Evolutionary conservation across 2,113 vertebrate genomes (phyloP).

Genomic region (Rousettus leschenaultii): DNA sequence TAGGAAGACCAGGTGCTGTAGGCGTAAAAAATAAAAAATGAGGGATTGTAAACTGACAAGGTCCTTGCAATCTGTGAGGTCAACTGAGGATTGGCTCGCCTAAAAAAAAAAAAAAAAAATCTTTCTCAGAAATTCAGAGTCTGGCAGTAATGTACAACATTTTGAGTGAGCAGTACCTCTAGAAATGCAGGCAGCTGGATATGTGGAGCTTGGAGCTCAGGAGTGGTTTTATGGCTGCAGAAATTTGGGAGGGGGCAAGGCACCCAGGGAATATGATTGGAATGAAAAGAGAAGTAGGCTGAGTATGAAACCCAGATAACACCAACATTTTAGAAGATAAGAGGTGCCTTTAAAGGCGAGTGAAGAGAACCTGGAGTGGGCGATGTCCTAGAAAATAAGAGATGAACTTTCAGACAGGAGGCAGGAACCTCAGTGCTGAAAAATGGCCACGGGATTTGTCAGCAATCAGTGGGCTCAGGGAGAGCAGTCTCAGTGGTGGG

Average conservation of each 20-base stretch:
- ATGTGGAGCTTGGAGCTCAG: neutral
- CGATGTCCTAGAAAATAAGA: neutral
- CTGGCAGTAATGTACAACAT: neutral
- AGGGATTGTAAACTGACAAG: too few species aligned
- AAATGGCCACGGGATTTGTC: neutral
- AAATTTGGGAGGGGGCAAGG: neutral
- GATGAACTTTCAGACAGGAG: neutral
- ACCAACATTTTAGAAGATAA: neutral
- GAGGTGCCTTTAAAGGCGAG: neutral
- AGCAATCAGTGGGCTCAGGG: neutral
- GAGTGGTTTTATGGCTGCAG: neutral
- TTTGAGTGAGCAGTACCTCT: neutral
- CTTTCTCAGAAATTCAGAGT: neutral
- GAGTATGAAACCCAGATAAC: neutral
- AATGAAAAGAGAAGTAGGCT: neutral
- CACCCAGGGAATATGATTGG: neutral
- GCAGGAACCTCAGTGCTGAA: neutral
- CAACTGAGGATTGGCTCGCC: too few species aligned
- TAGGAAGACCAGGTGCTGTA: too few species aligned
- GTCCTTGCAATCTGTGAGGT: too few species aligned
- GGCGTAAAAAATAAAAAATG: too few species aligned
- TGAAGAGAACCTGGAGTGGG: neutral
- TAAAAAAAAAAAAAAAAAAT: neutral
- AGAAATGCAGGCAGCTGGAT: neutral
- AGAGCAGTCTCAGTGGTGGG: neutral